Evolutionary conservation across 1,140 invertebrate genomes (phyloP).

Genomic region (Thaumetopoea pityocampa): DNA sequence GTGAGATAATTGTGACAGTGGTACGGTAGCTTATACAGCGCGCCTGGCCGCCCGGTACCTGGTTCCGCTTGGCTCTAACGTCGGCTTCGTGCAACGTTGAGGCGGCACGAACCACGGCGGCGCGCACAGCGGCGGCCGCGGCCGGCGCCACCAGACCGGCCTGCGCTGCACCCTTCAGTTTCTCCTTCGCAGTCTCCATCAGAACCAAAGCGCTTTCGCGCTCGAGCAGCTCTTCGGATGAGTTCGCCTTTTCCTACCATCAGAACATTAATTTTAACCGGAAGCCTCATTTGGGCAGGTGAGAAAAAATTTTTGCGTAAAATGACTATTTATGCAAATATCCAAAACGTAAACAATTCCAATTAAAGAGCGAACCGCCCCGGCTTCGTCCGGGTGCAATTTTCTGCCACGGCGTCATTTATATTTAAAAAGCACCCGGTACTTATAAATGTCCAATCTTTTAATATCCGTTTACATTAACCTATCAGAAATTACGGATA

Average conservation of each 20-base stretch:
- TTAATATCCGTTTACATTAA: no score
- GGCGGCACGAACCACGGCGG: constrained; percentile 80
- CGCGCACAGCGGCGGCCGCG: constrained; percentile 78
- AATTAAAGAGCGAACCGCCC: no score
- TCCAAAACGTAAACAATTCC: no score
- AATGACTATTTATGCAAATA: no score
- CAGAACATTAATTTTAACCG: not conserved
- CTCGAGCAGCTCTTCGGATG: constrained; percentile 83
- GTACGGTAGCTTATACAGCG: not conserved
- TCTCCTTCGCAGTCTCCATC: constrained; percentile 90
- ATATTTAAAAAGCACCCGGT: no score
- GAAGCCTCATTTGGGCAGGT: no score
- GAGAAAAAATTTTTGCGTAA: no score
- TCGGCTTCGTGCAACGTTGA: constrained; percentile 80
- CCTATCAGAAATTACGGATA: no score
- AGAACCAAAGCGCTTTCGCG: constrained; percentile 84
- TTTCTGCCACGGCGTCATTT: no score
- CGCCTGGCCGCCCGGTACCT: not conserved
- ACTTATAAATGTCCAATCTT: no score
- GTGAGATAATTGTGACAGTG: not conserved
- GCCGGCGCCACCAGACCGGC: constrained; percentile 83
- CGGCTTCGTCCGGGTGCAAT: no score
- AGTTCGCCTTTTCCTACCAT: constrained; percentile 77
- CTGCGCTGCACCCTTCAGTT: constrained; percentile 87
- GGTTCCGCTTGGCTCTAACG: constrained; percentile 23